Base-by-base conservation (phyloP, 64 coral and sea anemone genomes). In the Montipora foliosa region DNA sequence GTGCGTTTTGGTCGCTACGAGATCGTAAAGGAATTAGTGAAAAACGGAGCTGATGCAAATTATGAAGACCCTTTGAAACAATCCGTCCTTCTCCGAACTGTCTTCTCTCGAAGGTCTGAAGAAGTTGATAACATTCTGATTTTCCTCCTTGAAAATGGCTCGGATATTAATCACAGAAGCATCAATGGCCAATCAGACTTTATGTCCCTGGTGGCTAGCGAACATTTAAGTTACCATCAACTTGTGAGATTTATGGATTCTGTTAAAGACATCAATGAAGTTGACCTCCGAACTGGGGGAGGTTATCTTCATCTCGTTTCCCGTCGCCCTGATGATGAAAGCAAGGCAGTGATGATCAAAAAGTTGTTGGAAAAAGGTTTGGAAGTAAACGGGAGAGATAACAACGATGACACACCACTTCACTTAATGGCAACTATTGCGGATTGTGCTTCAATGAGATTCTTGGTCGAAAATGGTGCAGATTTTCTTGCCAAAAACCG, bases 11-110 rank as follows among this genome's bases (percentile, higher is more conserved):
- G 81, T 67, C 55, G 81, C 81, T 67, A 25, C 57, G 81, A 84
- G 58, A 67, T 84, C 64, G 58, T 84, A 29, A 84, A 84, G 64
- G 44, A 64, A 8, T 44, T 84, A 17, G 59, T 84, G 20, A 84
- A 37, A 3, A 45, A 44, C 25, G 81, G 81, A 84, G 81, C 81
- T 67, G 81, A 84, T 84, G 81, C 68, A 8, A 84, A 84, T 84
- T 84, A 84, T 84, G 59, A 84, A 62, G 53, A 84, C 12, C 81
- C 52, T 24, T 84, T 84, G 60, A 84, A 84, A 84, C 81, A 84
- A 20, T 84, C 81, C 17, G 81, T 84, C 13, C 57, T 84, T 62
- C 59, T 84, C 45, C 57, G 29, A 62, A 64, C 53, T 62, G 3
- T 67, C 4, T 13, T 62, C 22, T 61, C 81, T 13, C 47, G 12